Evolutionary conservation across 2,113 vertebrate species (phyloP).

Genomic region (Penelope pileata): DNA sequence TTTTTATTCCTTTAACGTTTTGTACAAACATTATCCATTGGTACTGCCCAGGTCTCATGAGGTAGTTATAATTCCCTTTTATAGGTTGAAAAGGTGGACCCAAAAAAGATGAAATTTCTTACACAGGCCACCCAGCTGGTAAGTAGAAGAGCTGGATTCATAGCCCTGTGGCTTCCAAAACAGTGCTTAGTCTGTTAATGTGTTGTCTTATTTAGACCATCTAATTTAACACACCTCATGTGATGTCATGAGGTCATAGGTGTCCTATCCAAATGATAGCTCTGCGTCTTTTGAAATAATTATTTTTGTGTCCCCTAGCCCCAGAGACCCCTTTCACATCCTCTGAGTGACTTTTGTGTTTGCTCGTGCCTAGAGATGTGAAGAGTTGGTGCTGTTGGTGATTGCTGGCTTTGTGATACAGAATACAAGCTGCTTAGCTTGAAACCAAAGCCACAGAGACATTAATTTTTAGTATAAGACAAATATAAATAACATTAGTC

Average conservation of each 20-base stretch:
- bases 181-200: slow-evolving; percentile 34
- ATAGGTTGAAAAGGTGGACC: neutral
- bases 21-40: neutral
- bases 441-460: neutral
- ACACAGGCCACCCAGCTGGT: slow-evolving; percentile 9
- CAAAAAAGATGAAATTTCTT: neutral
- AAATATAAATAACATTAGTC: slow-evolving; percentile 34
- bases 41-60: neutral
- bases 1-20: neutral
- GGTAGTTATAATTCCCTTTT: neutral
- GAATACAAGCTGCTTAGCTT: neutral
- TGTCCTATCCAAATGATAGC: neutral
- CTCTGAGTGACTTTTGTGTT: neutral
- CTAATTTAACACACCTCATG: neutral
- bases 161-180: slow-evolving; percentile 26
- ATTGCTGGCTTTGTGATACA: slow-evolving; percentile 19
- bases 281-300: neutral
- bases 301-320: neutral
- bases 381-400: neutral
- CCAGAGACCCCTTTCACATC: fast-evolving
- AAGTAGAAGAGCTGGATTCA: slow-evolving; percentile 32
- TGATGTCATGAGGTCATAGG: neutral
- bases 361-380: neutral
- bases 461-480: neutral
- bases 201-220: slow-evolving; percentile 34